Percentiles rank a stretch among this genome's conserved stretches.
Conservation (phyloP, 2,888 invertebrate genomes). For the Smittia aterrima region DNA sequence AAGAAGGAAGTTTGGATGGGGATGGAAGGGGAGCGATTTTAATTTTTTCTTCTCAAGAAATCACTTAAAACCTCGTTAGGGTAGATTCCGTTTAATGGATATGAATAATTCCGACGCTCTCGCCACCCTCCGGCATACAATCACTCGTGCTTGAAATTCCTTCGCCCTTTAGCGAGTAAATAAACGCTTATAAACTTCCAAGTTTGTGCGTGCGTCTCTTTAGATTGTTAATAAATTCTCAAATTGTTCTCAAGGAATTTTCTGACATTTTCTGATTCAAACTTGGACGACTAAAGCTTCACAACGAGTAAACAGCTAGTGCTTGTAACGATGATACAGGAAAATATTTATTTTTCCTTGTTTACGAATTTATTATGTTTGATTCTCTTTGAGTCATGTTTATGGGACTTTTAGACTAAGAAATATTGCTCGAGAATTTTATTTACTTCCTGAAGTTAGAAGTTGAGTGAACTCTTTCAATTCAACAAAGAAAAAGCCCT, state of each 20-base stretch:
- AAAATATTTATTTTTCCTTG: conserved; percentile 10
- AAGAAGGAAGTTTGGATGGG: not conserved
- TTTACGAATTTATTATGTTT: conserved; percentile 16
- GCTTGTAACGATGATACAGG: conserved; percentile 34
- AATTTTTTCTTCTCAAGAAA: not conserved
- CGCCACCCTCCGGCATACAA: not conserved
- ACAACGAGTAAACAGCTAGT: too few relatives aligned
- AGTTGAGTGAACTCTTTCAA: too few relatives aligned
- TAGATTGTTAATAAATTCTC: too few relatives aligned
- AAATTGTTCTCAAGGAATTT: too few relatives aligned
- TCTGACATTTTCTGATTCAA: too few relatives aligned
- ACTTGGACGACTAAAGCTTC: too few relatives aligned
- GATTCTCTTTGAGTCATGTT: too few relatives aligned
- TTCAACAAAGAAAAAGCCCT: too few relatives aligned
- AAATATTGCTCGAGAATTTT: too few relatives aligned
- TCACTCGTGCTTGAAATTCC: not conserved
- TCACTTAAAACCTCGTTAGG: conserved; percentile 19
- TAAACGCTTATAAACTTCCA: not conserved
- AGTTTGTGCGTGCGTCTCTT: too few relatives aligned
- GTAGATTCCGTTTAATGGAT: not conserved
- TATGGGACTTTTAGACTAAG: too few relatives aligned
- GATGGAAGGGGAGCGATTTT: not conserved
- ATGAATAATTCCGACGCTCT: not conserved
- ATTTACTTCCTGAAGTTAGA: too few relatives aligned
- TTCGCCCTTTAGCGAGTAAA: not conserved